Base-by-base conservation (phyloP, 2,113 vertebrate species). In the Campylorhamphus procurvoides region DNA sequence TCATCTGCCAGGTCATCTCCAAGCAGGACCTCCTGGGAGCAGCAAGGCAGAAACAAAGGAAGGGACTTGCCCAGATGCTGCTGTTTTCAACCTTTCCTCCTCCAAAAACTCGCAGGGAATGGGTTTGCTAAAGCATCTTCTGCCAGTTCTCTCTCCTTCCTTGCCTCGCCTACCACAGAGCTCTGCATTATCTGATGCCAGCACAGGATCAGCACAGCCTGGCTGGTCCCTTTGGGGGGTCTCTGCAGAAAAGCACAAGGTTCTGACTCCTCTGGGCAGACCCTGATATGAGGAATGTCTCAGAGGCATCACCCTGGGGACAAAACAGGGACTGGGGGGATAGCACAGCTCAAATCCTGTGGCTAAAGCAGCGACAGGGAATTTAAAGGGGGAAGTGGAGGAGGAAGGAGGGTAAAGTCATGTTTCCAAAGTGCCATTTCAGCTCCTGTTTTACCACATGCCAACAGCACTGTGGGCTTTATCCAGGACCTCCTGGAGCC, bases 141-240 rank as follows among this genome's bases (percentile, higher is more conserved):
- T 86, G 67, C 50, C 82, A 37, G 59, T 90, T 80, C 82, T 13
- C 87, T 85, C 7, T 55, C 87, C 84, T 62, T 84, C 85, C 19
- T 25, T 72, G 72, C 72, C 73, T 84, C 86, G 68, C 82, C 90
- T 63, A 71, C 44, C 94, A 79, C 88, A 88, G 68, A 91, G 69
- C 33, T 83, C 67, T 59, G 63, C 82, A 40, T 86, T 77, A 29
- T 53, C 66, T 64, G 53, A 8, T 64, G 67, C 49, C 77, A 66
- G 87, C 13, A 2, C 46, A 47, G 83, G 72, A 56, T 52, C 85
- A 12, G 75, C 84, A 62, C 58, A 27, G 25, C 59, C 67, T 80
- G 14, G 18, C 67, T 35, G 37, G 11, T 56, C 33, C 55, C 35
- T 74, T 56, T 35, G 63, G 47, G 55, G 6, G 3, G 19, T 68